Conservation (phyloP, 2,113 vertebrate genomes). For the Nibea albiflora region DNA sequence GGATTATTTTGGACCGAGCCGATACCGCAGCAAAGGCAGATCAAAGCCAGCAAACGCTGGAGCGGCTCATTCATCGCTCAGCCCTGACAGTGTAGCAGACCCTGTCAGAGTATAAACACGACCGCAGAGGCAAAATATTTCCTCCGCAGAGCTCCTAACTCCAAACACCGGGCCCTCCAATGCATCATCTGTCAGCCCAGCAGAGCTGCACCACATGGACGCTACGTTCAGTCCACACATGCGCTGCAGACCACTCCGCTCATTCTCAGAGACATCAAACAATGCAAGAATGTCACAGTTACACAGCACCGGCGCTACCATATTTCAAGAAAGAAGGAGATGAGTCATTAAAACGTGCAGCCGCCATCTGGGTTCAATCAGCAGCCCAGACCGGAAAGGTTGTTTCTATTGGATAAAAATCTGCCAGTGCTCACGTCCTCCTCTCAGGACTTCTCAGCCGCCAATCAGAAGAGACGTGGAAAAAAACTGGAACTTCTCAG, state of each 20-base stretch:
- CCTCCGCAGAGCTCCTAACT: constrained; percentile 19
- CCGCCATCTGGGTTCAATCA: constrained; percentile 46
- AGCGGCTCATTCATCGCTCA: background rate
- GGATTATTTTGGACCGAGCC: background rate
- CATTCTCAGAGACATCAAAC: constrained; percentile 49
- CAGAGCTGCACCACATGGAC: constrained; percentile 30
- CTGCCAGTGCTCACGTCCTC: constrained; percentile 6
- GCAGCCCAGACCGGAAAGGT: background rate
- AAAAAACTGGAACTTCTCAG: background rate
- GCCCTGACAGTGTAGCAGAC: constrained; percentile 15
- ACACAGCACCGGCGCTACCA: constrained; percentile 26
- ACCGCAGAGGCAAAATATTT: constrained; percentile 51
- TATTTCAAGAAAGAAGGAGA: constrained; percentile 34
- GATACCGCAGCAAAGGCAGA: background rate
- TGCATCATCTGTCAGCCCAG: constrained; percentile 44
- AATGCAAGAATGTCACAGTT: constrained; percentile 26
- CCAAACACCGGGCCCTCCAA: constrained; percentile 26
- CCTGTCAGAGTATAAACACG: constrained; percentile 64
- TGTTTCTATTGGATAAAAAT: constrained; percentile 34
- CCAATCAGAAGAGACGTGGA: background rate
- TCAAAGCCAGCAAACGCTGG: background rate
- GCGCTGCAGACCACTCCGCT: constrained; percentile 38
- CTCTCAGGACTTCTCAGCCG: background rate
- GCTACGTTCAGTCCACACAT: constrained; percentile 27
- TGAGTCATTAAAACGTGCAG: constrained; percentile 22